Percentiles rank a stretch among this genome's conserved stretches.
These are phyloP conservation scores for Passer domesticus DNA, from an alignment of 2,113 vertebrate species.

Conservation along the genomic window DNA sequence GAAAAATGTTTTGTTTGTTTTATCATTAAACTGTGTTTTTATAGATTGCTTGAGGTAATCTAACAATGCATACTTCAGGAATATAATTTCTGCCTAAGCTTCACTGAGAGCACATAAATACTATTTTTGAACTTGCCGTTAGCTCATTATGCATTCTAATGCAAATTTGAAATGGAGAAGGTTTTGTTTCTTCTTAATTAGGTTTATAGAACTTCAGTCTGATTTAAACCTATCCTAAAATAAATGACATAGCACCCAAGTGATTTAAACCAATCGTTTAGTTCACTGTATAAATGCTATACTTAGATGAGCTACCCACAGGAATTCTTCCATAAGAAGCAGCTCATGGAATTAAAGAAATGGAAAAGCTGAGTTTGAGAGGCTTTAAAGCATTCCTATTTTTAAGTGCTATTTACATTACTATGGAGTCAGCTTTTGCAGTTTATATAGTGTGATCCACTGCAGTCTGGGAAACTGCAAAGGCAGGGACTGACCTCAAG, in stretches of 20 bases:
- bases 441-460: not conserved
- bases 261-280: not conserved
- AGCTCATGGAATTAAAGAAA: not conserved
- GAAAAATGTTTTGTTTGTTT: not conserved
- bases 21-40: not conserved
- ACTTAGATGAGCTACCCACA: not conserved
- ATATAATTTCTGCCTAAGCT: not conserved
- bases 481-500: not conserved
- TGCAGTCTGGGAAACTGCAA: not conserved
- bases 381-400: not conserved
- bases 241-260: not conserved
- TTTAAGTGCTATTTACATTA: not conserved
- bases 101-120: not conserved
- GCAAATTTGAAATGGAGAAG: not conserved
- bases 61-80: not conserved
- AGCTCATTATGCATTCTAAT: slow-evolving; percentile 2
- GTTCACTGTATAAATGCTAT: not conserved
- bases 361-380: not conserved
- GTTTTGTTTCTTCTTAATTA: not conserved
- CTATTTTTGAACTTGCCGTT: not conserved
- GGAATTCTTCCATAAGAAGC: not conserved
- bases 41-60: not conserved
- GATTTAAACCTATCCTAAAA: not conserved
- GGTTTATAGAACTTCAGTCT: not conserved
- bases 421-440: not conserved